A percentile compares a stretch with the other conserved stretches of the same genome.
These are phyloP conservation scores for Polydesmus complanatus DNA, from an alignment of 2,888 invertebrate genomes.

Conservation along the genomic window DNA sequence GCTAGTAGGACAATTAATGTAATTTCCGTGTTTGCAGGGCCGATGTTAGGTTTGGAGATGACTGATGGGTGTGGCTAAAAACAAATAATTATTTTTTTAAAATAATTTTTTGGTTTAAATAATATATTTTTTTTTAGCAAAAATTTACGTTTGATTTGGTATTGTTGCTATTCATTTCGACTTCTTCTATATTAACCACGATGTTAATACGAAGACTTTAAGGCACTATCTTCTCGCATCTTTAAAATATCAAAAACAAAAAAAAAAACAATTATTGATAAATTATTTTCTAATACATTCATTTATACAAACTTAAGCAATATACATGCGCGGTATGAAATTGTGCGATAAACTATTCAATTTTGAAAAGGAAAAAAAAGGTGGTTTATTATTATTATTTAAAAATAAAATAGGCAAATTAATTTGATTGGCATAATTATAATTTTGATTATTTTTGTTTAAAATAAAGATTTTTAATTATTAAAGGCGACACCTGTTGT, in stretches of 20 bases:
- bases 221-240: neutral
- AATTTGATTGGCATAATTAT: no score
- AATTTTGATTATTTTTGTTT: no score
- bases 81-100: neutral
- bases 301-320: no score
- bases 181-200: neutral
- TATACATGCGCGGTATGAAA: no score
- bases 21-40: conserved; percentile 18
- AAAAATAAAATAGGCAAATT: neutral
- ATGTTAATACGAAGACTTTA: neutral
- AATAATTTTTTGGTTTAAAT: neutral
- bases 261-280: neutral
- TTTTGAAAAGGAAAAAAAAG: no score
- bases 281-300: neutral
- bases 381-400: neutral
- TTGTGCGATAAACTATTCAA: neutral
- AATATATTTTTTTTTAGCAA: neutral
- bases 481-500: neutral
- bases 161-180: neutral
- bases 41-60: neutral
- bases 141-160: neutral
- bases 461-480: neutral
- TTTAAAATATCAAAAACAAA: neutral
- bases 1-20: conserved; percentile 32
- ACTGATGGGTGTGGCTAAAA: neutral